Evolutionary conservation across 2,797 vertebrate genomes (phyloP), one percentile per base, ranked within the genome.

Genomic region (Enteromius unitaeniatus): DNA sequence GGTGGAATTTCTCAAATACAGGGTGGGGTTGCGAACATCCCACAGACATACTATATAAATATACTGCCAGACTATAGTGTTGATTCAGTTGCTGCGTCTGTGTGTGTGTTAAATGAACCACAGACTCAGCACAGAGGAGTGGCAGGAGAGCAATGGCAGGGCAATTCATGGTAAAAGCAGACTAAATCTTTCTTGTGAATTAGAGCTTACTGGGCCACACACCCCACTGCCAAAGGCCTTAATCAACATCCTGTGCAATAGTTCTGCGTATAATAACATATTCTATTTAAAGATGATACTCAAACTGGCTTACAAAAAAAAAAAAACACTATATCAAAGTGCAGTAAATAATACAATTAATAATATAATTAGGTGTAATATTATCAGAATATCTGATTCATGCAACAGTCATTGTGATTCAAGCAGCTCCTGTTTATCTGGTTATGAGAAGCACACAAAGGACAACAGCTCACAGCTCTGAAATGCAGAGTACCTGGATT

Each of bases 41-140:
- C 69, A 81, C 74, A 84, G 81, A 49, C 60, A 28, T 72, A 64
- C 62, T 84, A 51, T 84, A 86, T 82, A 88, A 88, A 89, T 87
- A 89, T 68, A 58, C n/a, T 74, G 40, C 62, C 73, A 78, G 51
- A 75, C 49, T 62, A 60, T 28, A 81, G 74, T 82, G 73, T 86
- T 85, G 79, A 81, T 76, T 85, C 69, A 88, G 75, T 79, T 78
- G 77, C 80, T 69, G 62, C 14, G 6, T 75, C 28, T 83, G 51
- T 78, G 19, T 31, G 58, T 42, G 83, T 75, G 69, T 73, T 37
- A 40, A 75, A 78, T 58, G 45, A 87, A 82, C 73, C 82, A 81
- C 84, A 72, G 74, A 65, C 74, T 73, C 53, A 47, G 53, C 37
- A 86, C 55, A 73, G 78, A 86, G 68, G 51, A 34, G 45, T 58